A percentile compares a stretch with the other conserved stretches of the same genome.
phyloP scores from a whole-genome alignment of 64 coral and sea anemone genomes.

The Montipora cactus region DNA sequence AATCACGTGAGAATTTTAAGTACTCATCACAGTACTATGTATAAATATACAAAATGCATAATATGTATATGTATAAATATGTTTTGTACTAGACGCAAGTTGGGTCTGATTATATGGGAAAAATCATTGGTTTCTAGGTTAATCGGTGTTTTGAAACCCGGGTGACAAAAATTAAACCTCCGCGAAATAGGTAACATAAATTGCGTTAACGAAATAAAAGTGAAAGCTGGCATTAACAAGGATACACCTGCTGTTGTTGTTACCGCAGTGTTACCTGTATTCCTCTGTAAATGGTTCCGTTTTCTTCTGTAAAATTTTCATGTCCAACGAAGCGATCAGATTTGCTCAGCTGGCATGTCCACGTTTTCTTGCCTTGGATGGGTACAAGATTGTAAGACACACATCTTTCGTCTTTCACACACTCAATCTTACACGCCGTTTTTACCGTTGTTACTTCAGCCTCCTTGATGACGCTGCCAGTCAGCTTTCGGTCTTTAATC shows the following conservation, averaged over 20 bases:
- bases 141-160: too few species aligned
- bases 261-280: not conserved
- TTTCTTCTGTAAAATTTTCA: not conserved
- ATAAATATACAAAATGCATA: too few species aligned
- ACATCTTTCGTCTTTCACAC: not conserved
- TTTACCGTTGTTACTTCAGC: not conserved
- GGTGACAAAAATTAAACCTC: too few species aligned
- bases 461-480: not conserved
- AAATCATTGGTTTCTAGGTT: too few species aligned
- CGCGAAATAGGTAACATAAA: not conserved
- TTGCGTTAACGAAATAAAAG: not conserved
- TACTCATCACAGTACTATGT: too few species aligned
- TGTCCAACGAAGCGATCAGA: constrained; percentile 2
- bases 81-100: too few species aligned
- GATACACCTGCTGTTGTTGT: too few species aligned
- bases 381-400: not conserved
- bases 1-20: not conserved
- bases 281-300: not conserved
- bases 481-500: not conserved
- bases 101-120: too few species aligned
- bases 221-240: too few species aligned
- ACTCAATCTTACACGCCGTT: not conserved
- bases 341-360: not conserved
- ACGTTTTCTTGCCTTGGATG: not conserved
- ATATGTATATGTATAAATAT: too few species aligned